Percentiles rank a stretch among this genome's conserved stretches.
phyloP scores from a whole-genome alignment of 2,797 vertebrate genomes.

The Tragelaphus oryx region DNA sequence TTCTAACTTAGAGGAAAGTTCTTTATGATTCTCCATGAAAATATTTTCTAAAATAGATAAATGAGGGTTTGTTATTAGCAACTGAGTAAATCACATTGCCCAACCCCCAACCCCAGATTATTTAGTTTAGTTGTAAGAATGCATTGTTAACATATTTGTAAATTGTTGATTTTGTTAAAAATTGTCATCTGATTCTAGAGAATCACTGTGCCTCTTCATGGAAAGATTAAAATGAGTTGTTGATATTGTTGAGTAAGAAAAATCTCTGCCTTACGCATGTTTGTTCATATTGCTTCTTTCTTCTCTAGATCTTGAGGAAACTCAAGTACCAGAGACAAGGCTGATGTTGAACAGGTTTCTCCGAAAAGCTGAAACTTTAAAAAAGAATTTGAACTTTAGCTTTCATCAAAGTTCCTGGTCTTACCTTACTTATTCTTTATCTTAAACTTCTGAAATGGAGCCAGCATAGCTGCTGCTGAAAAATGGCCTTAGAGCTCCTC shows the following conservation, averaged over 20 bases:
- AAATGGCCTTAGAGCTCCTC: not conserved
- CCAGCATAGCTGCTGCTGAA: not conserved
- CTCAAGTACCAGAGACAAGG: no score
- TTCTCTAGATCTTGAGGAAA: not conserved
- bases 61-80: not conserved
- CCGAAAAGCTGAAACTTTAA: not conserved
- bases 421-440: not conserved
- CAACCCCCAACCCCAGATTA: fast-evolving
- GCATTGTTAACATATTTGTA: not conserved
- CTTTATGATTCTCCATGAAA: not conserved
- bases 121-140: not conserved
- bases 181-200: not conserved
- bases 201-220: not conserved
- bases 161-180: not conserved
- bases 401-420: not conserved
- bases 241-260: not conserved
- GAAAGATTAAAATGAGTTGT: not conserved
- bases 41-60: not conserved
- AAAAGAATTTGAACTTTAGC: not conserved
- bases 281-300: not conserved
- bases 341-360: not conserved
- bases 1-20: not conserved
- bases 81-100: not conserved
- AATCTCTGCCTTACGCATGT: not conserved
- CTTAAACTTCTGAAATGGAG: not conserved